Evolutionary conservation across 2,888 invertebrate species (phyloP).

Genomic region (Epinotia bilunana): DNA sequence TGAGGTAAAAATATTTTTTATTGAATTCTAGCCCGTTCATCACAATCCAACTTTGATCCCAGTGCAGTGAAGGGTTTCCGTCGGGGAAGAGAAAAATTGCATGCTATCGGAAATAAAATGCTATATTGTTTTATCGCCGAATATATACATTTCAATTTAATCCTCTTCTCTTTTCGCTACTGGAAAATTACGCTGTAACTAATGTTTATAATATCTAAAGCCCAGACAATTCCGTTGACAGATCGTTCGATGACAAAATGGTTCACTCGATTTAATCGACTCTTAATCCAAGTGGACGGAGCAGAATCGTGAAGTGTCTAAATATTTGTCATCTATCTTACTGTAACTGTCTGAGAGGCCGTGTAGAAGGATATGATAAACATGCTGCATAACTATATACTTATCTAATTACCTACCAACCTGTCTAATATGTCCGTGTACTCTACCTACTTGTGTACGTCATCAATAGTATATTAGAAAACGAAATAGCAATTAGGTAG

Average conservation of each 20-base stretch:
- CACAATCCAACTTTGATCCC: neutral
- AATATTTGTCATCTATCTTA: neutral
- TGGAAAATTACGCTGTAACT: neutral
- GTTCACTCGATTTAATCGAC: too few species aligned
- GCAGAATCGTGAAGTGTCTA: neutral
- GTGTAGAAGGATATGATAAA: neutral
- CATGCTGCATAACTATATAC: neutral
- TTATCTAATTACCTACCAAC: too few species aligned
- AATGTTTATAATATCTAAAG: too few species aligned
- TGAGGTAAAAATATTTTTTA: too few species aligned
- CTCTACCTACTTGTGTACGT: neutral
- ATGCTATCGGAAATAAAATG: neutral
- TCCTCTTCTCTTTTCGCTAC: neutral
- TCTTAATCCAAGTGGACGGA: neutral
- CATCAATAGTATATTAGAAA: neutral
- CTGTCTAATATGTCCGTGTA: too few species aligned
- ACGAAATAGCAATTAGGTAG: neutral
- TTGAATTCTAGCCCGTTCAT: neutral
- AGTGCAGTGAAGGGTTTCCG: neutral
- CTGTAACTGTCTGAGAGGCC: neutral
- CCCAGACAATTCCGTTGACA: neutral
- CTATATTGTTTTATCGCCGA: neutral
- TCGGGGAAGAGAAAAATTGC: neutral
- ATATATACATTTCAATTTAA: neutral
- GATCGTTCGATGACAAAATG: neutral